Conservation (phyloP, 2,888 invertebrate species). For the Mallateleia sp. region DNA sequence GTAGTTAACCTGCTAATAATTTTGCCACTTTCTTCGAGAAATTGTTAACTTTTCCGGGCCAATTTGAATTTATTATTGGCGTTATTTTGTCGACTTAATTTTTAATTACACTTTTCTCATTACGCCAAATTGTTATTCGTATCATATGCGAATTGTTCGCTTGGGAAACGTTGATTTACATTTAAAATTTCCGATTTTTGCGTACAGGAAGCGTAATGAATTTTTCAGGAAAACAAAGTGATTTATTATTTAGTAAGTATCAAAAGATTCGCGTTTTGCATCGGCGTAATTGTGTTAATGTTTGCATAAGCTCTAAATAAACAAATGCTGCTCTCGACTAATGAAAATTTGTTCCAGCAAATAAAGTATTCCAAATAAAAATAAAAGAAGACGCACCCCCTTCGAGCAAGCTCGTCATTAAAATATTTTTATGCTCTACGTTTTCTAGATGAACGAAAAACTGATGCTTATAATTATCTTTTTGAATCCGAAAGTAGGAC, state of each 20-base stretch:
- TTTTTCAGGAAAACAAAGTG: no score
- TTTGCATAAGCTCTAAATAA: neutral
- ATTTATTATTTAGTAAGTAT: no score
- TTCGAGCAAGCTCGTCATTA: slow-evolving; percentile 27
- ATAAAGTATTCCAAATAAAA: neutral
- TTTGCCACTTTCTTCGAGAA: slow-evolving; percentile 60
- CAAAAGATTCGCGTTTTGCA: no score
- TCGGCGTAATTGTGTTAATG: no score
- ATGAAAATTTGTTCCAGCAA: neutral
- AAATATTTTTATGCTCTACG: slow-evolving; percentile 7
- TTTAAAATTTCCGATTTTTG: no score
- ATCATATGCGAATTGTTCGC: no score
- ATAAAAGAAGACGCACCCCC: neutral
- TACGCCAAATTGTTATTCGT: no score
- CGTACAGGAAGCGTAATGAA: no score
- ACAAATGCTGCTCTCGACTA: neutral
- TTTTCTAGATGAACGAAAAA: slow-evolving; percentile 13
- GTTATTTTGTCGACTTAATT: neutral
- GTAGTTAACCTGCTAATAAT: slow-evolving; percentile 71
- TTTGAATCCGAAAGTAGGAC: slow-evolving; percentile 16
- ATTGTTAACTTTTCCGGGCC: slow-evolving; percentile 60
- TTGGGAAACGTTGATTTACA: no score
- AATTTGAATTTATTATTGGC: slow-evolving; percentile 43
- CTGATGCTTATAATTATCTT: slow-evolving; percentile 29
- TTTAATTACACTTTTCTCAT: slow-evolving; percentile 11